These are phyloP conservation scores for Dipodomys spectabilis DNA, from an alignment of 2,113 vertebrate genomes.

Conservation along the genomic window DNA sequence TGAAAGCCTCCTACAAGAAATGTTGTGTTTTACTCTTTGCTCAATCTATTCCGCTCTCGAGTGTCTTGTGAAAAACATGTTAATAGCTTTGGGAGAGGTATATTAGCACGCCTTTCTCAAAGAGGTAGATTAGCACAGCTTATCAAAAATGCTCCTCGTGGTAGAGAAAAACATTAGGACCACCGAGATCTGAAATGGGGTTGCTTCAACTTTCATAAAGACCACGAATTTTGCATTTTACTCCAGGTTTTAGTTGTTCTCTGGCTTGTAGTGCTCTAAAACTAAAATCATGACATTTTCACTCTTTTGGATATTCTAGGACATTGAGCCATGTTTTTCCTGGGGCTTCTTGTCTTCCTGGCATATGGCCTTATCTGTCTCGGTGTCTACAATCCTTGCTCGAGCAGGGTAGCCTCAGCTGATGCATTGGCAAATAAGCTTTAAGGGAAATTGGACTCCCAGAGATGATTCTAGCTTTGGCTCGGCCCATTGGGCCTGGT, in stretches of 20 bases:
- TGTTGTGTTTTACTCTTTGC: background rate
- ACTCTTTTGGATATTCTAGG: background rate
- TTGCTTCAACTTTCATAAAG: conserved; percentile 57
- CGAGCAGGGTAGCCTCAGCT: background rate
- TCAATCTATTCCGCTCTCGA: background rate
- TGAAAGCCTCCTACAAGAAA: background rate
- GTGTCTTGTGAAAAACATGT: conserved; percentile 38
- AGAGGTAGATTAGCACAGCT: background rate
- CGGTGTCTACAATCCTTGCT: background rate
- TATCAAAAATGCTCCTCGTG: background rate
- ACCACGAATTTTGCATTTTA: conserved; percentile 47
- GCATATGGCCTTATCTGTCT: background rate
- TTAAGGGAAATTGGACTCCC: background rate
- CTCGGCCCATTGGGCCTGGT: background rate
- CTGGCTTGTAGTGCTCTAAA: background rate
- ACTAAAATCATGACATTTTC: conserved; percentile 7
- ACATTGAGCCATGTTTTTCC: background rate
- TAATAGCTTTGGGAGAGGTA: conserved; percentile 1
- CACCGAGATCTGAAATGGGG: conserved; percentile 20
- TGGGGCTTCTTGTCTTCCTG: background rate
- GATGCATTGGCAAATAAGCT: background rate
- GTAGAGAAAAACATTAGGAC: conserved; percentile 30
- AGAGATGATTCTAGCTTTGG: background rate
- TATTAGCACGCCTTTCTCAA: conserved; percentile 14
- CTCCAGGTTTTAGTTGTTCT: conserved; percentile 16